Conservation (phyloP, 2,113 vertebrate genomes). For the Puma concolor region DNA sequence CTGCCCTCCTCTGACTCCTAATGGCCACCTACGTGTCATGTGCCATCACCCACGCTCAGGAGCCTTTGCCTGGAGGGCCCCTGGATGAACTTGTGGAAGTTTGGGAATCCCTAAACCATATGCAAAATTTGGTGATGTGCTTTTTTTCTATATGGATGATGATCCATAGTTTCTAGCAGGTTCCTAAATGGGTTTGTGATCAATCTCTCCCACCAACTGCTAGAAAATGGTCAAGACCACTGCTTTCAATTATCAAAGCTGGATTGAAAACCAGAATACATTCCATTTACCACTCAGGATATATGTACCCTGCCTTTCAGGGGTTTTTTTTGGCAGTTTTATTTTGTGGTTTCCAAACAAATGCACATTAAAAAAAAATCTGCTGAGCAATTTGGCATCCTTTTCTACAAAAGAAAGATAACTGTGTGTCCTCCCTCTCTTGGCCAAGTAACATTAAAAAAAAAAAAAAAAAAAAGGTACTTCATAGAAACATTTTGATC, state of each 20-base stretch:
- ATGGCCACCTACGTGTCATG: neutral
- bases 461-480: neutral
- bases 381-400: neutral
- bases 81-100: neutral
- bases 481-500: conserved; percentile 40
- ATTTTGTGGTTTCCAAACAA: conserved; percentile 1
- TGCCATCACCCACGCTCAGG: neutral
- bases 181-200: neutral
- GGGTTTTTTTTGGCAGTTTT: neutral
- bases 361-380: neutral
- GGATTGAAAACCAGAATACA: neutral
- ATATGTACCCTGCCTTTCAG: neutral
- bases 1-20: neutral
- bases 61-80: neutral
- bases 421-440: neutral
- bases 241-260: neutral
- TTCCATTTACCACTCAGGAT: neutral
- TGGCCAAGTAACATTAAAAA: neutral
- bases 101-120: neutral
- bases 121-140: neutral
- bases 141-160: neutral
- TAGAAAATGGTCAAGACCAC: neutral
- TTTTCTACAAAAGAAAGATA: neutral
- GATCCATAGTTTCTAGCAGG: neutral
- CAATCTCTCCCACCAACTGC: neutral